phyloP scores from a whole-genome alignment of 2,888 invertebrate genomes.

The Zaprionus bogoriensis region DNA sequence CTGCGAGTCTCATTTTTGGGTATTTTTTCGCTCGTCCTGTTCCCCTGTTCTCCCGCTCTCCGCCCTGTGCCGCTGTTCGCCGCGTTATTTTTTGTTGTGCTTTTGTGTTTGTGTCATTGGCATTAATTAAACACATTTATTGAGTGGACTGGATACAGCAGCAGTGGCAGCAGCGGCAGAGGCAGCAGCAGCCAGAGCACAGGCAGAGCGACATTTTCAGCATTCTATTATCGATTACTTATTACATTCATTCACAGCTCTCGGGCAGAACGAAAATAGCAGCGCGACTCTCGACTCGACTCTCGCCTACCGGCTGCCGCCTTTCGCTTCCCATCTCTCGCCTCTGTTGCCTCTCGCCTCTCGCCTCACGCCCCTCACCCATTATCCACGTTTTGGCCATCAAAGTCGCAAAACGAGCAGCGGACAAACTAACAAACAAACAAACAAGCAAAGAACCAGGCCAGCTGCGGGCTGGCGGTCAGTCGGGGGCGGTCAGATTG shows the following conservation, averaged over 20 bases:
- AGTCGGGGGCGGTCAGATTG: not conserved
- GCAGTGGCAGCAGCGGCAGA: conserved; percentile 21
- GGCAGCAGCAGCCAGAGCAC: conserved; percentile 15
- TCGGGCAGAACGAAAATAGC: conserved; percentile 62
- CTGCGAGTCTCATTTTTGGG: conserved; percentile 64
- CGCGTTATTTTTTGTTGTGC: conserved; percentile 7
- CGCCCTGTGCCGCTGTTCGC: conserved; percentile 3
- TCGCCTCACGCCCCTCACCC: conserved; percentile 3
- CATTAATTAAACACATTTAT: conserved; percentile 77
- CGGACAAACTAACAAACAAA: conserved; percentile 38
- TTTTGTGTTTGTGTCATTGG: conserved; percentile 58
- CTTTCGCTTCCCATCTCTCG: not conserved
- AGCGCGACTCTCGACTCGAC: conserved; percentile 20
- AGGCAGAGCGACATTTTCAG: conserved; percentile 51
- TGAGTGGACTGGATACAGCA: conserved; percentile 29
- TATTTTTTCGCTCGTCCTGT: conserved; percentile 5
- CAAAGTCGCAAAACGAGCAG: conserved; percentile 60
- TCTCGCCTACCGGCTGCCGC: not conserved
- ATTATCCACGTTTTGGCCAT: conserved; percentile 46
- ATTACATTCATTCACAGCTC: conserved; percentile 75
- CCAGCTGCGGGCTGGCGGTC: not conserved
- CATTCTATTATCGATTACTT: conserved; percentile 73
- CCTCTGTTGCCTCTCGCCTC: not conserved
- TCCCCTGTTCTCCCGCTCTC: not conserved
- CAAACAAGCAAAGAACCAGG: conserved; percentile 46